A percentile compares a stretch with the other conserved stretches of the same genome.
These are phyloP conservation scores for Paedocypris micromegethes DNA, from an alignment of 2,797 vertebrate species.

Conservation along the genomic window DNA sequence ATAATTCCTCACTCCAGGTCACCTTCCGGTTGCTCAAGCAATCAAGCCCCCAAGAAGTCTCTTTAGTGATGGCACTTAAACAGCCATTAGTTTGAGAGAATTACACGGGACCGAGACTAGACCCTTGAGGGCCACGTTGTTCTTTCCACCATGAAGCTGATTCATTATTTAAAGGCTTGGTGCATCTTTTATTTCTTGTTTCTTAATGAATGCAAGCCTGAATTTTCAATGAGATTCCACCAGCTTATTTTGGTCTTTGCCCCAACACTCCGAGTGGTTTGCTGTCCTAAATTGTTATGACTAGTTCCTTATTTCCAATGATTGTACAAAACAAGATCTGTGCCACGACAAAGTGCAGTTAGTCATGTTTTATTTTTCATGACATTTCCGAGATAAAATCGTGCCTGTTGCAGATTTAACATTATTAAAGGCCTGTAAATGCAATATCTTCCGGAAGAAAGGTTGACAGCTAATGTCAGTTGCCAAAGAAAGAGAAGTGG, in stretches of 20 bases:
- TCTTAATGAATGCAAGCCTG: slow-evolving; percentile 37
- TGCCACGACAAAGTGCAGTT: background rate
- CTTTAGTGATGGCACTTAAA: slow-evolving; percentile 33
- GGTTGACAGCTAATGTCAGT: background rate
- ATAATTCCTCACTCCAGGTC: slow-evolving; percentile 5
- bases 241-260: background rate
- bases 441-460: background rate
- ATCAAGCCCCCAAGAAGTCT: slow-evolving; percentile 1
- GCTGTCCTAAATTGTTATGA: background rate
- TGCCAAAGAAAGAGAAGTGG: background rate
- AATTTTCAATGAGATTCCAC: slow-evolving; percentile 32
- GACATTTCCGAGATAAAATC: background rate
- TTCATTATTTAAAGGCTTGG: slow-evolving; percentile 41
- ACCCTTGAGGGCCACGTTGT: slow-evolving; percentile 28
- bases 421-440: slow-evolving; percentile 11
- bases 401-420: background rate
- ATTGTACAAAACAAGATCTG: background rate
- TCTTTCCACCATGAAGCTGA: slow-evolving; percentile 36
- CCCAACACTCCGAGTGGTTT: background rate
- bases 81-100: slow-evolving; percentile 29
- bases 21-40: slow-evolving; percentile 19
- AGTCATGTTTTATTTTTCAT: background rate
- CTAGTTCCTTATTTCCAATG: background rate
- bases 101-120: slow-evolving; percentile 5
- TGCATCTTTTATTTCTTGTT: slow-evolving; percentile 38